Evolutionary conservation across 2,888 invertebrate genomes (phyloP), one percentile per base, ranked within the genome.

Genomic region (Rhingia campestris): DNA sequence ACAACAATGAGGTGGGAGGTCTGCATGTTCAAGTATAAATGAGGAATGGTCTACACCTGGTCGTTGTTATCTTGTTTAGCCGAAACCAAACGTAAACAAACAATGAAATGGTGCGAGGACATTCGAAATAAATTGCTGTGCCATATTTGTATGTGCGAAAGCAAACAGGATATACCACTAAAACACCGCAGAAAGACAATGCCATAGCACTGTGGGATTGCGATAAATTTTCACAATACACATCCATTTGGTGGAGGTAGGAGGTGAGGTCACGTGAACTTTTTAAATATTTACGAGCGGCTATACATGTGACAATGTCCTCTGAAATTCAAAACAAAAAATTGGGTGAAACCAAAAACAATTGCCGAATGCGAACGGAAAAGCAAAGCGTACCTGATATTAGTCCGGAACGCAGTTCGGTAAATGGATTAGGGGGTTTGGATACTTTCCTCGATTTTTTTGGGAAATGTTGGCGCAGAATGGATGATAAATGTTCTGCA

Each of bases 121-220:
- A 79, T 64, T 58, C 64, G 35, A n/a, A 51, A 77, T 77, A 63
- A 77, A 77, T 63, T 70, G 41, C 41, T 35, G 39, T 39, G 39
- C 63, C 49, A 10, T 32, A 64, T 70, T 49, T 35, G 41, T 76
- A 32, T 61, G n/a, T 10, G 10, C 51, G 43, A 41, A 43, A 56
- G 6, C 10, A 64, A 37, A 54, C 45, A 43, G 43, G 53, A 22
- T 22, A 14, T 6, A 45, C 43, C 43, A 14, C 43, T n/a, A 45
- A n/a, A 45, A 45, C 12, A 45, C 43, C 43, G 43, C 43, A 45
- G 43, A 5, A 45, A 6, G 6, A 37, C 33, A 12, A n/a, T n/a
- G 41, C 47, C 4, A 7, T 33, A 10, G 43, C 41, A 47, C 6
- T 33, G 47, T 7, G 45, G 47, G n/a, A 64, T 35, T 47, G 30